phyloP scores from a whole-genome alignment of 2,797 vertebrate genomes.

The Podarcis siculus region DNA sequence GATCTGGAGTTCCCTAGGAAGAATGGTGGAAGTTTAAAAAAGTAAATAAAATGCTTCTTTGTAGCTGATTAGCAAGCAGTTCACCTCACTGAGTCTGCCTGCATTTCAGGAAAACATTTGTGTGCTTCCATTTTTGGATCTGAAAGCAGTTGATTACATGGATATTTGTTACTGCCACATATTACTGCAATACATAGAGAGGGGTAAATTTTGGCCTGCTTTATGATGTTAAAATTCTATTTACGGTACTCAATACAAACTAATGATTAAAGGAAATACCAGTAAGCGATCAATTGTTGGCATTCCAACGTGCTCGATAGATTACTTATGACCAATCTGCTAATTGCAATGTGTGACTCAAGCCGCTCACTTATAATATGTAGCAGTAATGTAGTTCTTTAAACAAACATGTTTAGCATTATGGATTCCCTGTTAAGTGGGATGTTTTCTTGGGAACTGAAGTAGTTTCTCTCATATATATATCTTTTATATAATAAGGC shows the following conservation, averaged over 20 bases:
- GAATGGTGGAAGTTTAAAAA: not conserved
- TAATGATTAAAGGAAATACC: slow-evolving; percentile 44
- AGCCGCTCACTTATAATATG: slow-evolving; percentile 2
- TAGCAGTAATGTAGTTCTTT: slow-evolving; percentile 14
- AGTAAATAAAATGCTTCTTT: not conserved
- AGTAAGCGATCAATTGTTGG: slow-evolving; percentile 34
- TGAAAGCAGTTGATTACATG: not conserved
- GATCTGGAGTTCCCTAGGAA: not conserved
- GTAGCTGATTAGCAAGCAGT: not conserved
- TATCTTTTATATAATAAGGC: not conserved
- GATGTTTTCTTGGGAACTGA: slow-evolving; percentile 11
- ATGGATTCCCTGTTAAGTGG: slow-evolving; percentile 32
- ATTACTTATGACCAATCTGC: slow-evolving; percentile 23
- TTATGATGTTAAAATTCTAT: slow-evolving; percentile 34
- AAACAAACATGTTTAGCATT: slow-evolving; percentile 39
- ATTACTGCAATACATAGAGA: not conserved
- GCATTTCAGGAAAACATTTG: slow-evolving; percentile 1
- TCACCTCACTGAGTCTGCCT: not conserved
- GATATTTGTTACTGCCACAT: slow-evolving; percentile 6
- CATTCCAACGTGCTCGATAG: slow-evolving; percentile 24
- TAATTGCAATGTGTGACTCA: slow-evolving; percentile 32
- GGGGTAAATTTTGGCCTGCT: slow-evolving; percentile 17
- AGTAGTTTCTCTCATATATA: not conserved
- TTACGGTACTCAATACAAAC: slow-evolving; percentile 35
- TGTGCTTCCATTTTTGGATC: not conserved